These are phyloP conservation scores for Oreotrochilus melanogaster DNA, from an alignment of 2,113 vertebrate species.

Conservation along the genomic window DNA sequence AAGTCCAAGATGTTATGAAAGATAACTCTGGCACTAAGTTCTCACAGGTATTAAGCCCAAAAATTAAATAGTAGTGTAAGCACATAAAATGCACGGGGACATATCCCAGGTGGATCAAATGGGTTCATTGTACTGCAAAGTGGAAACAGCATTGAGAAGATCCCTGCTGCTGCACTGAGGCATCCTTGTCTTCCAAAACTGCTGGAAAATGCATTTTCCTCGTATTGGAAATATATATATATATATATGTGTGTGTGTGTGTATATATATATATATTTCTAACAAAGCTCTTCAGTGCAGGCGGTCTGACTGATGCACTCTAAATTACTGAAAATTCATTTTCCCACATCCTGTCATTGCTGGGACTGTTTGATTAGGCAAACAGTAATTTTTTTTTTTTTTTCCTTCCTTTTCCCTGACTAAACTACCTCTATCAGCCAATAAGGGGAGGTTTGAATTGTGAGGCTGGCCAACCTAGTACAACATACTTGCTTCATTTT, in stretches of 20 bases:
- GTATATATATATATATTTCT: background rate
- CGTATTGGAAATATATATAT: background rate
- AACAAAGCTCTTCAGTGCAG: background rate
- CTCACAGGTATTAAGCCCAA: background rate
- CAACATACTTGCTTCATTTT: conserved; percentile 34
- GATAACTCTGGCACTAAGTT: background rate
- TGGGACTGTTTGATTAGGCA: conserved; percentile 25
- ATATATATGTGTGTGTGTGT: background rate
- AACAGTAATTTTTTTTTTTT: background rate
- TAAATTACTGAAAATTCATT: conserved; percentile 19
- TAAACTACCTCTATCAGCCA: conserved; percentile 7
- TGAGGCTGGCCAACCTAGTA: conserved; percentile 20
- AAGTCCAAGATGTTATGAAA: background rate
- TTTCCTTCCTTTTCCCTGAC: background rate
- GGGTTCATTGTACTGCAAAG: background rate
- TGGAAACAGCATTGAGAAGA: conserved; percentile 30
- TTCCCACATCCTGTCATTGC: conserved; percentile 3
- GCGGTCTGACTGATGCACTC: background rate
- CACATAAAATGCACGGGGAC: background rate
- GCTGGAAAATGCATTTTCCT: conserved; percentile 16
- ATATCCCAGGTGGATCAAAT: background rate
- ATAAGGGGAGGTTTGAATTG: background rate
- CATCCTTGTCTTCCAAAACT: conserved; percentile 2
- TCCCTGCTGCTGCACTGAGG: background rate
- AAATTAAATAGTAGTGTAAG: background rate